Evolutionary conservation across 2,888 invertebrate species (phyloP).

Genomic region (Eupithecia centaureata): DNA sequence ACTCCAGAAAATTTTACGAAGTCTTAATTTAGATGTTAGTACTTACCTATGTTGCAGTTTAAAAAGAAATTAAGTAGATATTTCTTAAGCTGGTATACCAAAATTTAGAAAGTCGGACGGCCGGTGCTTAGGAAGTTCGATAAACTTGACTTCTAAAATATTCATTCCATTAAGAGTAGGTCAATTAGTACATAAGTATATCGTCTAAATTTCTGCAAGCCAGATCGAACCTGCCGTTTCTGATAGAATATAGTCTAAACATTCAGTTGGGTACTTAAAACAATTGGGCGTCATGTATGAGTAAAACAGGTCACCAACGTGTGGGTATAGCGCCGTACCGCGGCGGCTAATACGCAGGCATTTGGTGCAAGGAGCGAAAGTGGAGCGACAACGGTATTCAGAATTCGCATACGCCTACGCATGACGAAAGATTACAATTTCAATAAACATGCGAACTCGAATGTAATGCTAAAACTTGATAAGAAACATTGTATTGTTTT

Average conservation of each 20-base stretch:
- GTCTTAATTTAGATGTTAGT: too few species aligned
- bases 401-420: conserved; percentile 30
- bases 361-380: conserved; percentile 53
- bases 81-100: neutral
- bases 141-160: conserved; percentile 25
- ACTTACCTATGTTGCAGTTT: too few species aligned
- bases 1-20: neutral
- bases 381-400: conserved; percentile 52
- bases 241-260: conserved; percentile 68
- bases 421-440: conserved; percentile 9
- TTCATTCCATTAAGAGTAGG: conserved; percentile 27
- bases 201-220: conserved; percentile 13
- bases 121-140: neutral
- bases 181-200: conserved; percentile 30
- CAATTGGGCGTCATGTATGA: conserved; percentile 54
- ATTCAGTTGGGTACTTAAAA: conserved; percentile 57
- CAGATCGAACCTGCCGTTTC: neutral
- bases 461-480: neutral
- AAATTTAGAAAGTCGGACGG: conserved; percentile 19
- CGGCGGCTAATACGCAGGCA: conserved; percentile 42
- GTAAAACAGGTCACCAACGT: conserved; percentile 42
- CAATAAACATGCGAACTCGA: neutral
- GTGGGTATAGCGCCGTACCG: conserved; percentile 35
- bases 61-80: neutral
- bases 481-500: neutral